Conservation (phyloP, 2,113 vertebrate genomes). For the Otis tarda region DNA sequence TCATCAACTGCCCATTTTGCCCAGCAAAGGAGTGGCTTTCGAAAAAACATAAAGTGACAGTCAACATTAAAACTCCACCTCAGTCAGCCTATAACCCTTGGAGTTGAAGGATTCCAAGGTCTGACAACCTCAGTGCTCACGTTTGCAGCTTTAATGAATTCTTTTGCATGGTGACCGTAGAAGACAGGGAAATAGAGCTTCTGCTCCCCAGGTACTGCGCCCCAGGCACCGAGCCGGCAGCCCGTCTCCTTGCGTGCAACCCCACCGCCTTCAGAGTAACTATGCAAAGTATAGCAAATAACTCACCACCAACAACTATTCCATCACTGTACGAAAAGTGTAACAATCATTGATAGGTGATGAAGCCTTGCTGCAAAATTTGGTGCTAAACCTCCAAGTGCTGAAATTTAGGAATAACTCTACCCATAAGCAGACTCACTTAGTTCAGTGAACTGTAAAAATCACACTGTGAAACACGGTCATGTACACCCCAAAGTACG, state of each 20-base stretch:
- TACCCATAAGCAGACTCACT: neutral
- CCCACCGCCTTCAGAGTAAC: neutral
- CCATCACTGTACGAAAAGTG: neutral
- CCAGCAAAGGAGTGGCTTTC: neutral
- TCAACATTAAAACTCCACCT: neutral
- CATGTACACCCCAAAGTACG: neutral
- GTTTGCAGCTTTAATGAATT: neutral
- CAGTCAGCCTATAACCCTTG: neutral
- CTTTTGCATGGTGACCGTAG: neutral
- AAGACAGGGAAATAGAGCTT: neutral
- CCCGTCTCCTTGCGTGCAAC: neutral
- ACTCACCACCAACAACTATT: neutral
- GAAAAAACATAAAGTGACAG: neutral
- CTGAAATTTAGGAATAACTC: neutral
- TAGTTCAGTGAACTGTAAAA: neutral
- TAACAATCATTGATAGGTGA: neutral
- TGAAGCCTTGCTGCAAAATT: neutral
- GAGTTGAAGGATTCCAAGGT: neutral
- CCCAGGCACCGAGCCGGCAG: neutral
- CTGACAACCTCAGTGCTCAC: neutral
- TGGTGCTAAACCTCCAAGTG: neutral
- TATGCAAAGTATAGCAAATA: neutral
- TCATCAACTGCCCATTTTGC: neutral
- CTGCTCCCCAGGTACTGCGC: neutral
- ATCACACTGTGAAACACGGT: fast-evolving